A percentile compares a stretch with the other conserved stretches of the same genome.
These are phyloP conservation scores for Drosophila ustulata DNA, from an alignment of 2,888 invertebrate species.

Conservation along the genomic window DNA sequence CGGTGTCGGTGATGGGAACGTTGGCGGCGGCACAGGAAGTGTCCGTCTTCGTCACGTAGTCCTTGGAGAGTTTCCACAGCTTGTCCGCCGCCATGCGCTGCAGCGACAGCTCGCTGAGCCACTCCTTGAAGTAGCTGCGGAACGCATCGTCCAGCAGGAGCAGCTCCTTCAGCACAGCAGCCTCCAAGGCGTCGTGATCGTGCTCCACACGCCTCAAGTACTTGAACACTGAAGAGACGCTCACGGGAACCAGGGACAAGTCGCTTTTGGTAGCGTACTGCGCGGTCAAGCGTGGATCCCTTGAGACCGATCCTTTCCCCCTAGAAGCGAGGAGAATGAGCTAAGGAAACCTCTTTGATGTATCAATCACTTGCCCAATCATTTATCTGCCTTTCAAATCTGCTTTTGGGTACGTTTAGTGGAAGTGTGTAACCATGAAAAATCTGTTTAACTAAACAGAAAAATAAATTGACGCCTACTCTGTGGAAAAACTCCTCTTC, in stretches of 20 bases:
- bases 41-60: slow-evolving; percentile 52
- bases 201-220: background rate
- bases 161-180: slow-evolving; percentile 41
- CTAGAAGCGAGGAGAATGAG: no score
- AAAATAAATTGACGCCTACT: no score
- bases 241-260: background rate
- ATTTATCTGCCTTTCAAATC: background rate
- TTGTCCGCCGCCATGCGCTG: slow-evolving; percentile 68
- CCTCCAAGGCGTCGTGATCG: slow-evolving; percentile 29
- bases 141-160: slow-evolving; percentile 65
- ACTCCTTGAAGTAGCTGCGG: slow-evolving; percentile 43
- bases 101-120: slow-evolving; percentile 58
- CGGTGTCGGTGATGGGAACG: slow-evolving; percentile 48
- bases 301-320: no score
- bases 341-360: no score
- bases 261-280: background rate
- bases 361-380: background rate
- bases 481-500: no score
- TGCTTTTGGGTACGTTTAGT: background rate
- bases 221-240: background rate
- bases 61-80: slow-evolving; percentile 66
- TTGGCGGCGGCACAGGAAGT: slow-evolving; percentile 57
- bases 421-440: no score
- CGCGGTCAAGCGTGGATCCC: background rate
- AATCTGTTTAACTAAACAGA: no score